Conservation (phyloP, 1,140 invertebrate genomes). For the Achroia grisella region DNA sequence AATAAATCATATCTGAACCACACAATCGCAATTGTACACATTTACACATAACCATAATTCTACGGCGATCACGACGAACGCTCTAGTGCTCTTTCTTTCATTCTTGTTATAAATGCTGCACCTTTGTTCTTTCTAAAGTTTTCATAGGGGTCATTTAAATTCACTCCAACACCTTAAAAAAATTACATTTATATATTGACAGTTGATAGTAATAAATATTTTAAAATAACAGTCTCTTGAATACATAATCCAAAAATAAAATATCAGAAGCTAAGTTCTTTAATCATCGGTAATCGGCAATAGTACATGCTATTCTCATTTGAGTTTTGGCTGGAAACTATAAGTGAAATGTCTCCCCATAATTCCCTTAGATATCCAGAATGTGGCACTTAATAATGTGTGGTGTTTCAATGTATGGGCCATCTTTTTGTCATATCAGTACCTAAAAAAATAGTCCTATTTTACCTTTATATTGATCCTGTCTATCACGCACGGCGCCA, state of each 20-base stretch:
- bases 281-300: no score
- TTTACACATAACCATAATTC: slow-evolving; percentile 38
- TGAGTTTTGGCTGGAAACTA: no score
- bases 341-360: no score
- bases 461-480: slow-evolving; percentile 92
- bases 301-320: no score
- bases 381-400: no score
- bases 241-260: no score
- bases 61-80: slow-evolving; percentile 69
- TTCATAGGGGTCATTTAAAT: slow-evolving; percentile 95
- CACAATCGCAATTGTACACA: slow-evolving; percentile 58
- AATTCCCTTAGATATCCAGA: no score
- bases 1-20: slow-evolving; percentile 64
- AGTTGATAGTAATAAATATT: not conserved
- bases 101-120: slow-evolving; percentile 95
- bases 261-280: no score
- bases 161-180: slow-evolving; percentile 83
- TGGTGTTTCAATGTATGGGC: not conserved
- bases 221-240: no score
- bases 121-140: slow-evolving; percentile 97
- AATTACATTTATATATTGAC: slow-evolving; percentile 8
- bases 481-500: slow-evolving; percentile 91
- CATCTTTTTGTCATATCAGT: not conserved
- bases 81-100: slow-evolving; percentile 94
- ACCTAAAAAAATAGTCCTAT: not conserved